Evolutionary conservation across 2,888 invertebrate species (phyloP), one percentile per base, ranked within the genome.

Genomic region (Sisyra terminalis): DNA sequence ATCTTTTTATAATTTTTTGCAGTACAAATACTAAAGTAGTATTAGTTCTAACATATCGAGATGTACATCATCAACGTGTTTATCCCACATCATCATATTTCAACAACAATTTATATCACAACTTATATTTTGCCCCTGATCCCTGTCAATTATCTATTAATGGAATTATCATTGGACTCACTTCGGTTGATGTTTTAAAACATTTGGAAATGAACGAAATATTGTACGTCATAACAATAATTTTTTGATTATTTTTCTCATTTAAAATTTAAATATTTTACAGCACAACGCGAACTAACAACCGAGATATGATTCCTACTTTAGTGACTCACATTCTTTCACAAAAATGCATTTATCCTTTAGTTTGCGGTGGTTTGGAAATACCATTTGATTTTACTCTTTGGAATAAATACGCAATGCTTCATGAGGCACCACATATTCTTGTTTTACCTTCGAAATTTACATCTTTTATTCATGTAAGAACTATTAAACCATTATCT

Each of bases 381-480:
- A 59, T 81, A 39, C 69, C 71, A 48, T 56, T 82, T 7, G 89
- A 92, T 62, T 71, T 76, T 11, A 70, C 73, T 48, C 66, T 84
- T 46, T 79, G 82, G 65, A 73, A 76, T 36, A 70, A 73, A 52
- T 73, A 77, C 61, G 80, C 78, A n/a, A 71, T 73, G 45, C 66
- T 94, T 48, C 65, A 77, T 8, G 60, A 66, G 44, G 73, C 78
- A 42, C 94, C 93, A 4, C 88, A 94, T 58, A 53, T 93, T 39
- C 64, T 94, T 11, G 62, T 93, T 45, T 59, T 88, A 50, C 92
- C 93, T 0, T 90, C 92, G 3, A 82, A 83, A 58, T 75, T 92
- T 51, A 72, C 80, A 57, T 75, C 79, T 59, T 93, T 89, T 55
- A 67, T 83, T 40, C 83, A 86, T 68, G 83, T 84, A 60, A 35